Evolutionary conservation across 2,888 invertebrate genomes (phyloP), one percentile per base, ranked within the genome.

Genomic region (Synergus itoensis): DNA sequence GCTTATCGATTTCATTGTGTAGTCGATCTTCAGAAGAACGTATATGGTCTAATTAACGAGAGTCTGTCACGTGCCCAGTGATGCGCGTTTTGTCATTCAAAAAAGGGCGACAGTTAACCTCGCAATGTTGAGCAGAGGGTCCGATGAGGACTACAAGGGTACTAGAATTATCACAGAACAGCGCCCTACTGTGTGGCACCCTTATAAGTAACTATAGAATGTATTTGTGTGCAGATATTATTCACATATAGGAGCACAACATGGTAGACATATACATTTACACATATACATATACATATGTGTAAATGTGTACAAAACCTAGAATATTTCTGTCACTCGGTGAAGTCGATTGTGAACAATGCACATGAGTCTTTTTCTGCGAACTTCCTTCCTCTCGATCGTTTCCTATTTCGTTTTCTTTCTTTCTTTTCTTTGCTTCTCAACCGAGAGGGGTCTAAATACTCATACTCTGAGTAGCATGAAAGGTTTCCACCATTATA

Each of bases 161-260:
- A 79, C 82, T 82, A 80, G 84, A 82, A 84, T 82, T 84, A 84
- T 79, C 81, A 82, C 79, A 79, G 81, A 79, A 79, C 77, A 80
- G 77, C 78, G 63, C 64, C 21, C 73, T 79, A 80, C 79, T 57
- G 11, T 18, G 9, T 57, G 9, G 80, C 82, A 79, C 82, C 82
- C 82, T 80, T 43, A 69, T 45, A 16, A 48, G 48, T 69, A 28
- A 18, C 48, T 45, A 69, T 48, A 21, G 48, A 14, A 28, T 28
- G 28, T 16, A 48, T 28, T 28, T 48, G 28, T 48, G 48, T 48
- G 69, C 11, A 57, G 18, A 57, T 18, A 57, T 57, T 67, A 21
- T 43, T 12, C 43, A 11, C n/a, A 65, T 41, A 41, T n/a, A 12
- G 18, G 41, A n/a, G 43, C 7, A 9, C 18, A 3, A 18, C 16